Base-by-base conservation (phyloP, 1,140 invertebrate genomes). In the Phymastichus coffea region DNA sequence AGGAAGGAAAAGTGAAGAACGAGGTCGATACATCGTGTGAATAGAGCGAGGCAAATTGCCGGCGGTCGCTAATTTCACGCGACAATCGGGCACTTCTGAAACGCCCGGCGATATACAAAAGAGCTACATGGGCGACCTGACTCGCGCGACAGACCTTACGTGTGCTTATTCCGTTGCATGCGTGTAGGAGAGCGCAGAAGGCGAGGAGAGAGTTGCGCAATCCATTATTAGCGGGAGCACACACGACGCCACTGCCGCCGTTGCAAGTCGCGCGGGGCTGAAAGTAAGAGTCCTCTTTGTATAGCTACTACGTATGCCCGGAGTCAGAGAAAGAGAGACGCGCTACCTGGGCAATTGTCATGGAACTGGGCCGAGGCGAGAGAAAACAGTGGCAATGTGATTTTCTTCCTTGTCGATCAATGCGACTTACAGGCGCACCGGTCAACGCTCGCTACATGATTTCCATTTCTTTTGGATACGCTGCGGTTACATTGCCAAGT, bases 251-350 rank as follows among this genome's bases (percentile, higher is more conserved):
- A n/a, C n/a, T n/a, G n/a, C n/a, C n/a, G n/a, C n/a, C n/a, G n/a
- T n/a, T n/a, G n/a, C n/a, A n/a, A n/a, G n/a, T n/a, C n/a, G n/a
- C n/a, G n/a, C n/a, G 60, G 61, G 57, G 47, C 61, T 66, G 67
- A 70, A 70, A 71, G 70, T 68, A 66, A 71, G 70, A 70, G 69
- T 68, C 58, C 44, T 54, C 57, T 46, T 60, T 63, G 20, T 25
- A 22, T 44, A 44, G 48, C 48, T 23, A 23, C 33, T 22, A 26
- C 12, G 4, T 20, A 26, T 23, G 51, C n/a, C n/a, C n/a, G n/a
- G n/a, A n/a, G n/a, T n/a, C n/a, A n/a, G n/a, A n/a, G n/a, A n/a
- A n/a, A n/a, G n/a, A n/a, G n/a, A n/a, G n/a, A n/a, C n/a, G n/a
- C n/a, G n/a, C n/a, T n/a, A n/a, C n/a, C n/a, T n/a, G n/a, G n/a